Conservation (phyloP, 2,113 vertebrate species). For the Ranitomeya variabilis region DNA sequence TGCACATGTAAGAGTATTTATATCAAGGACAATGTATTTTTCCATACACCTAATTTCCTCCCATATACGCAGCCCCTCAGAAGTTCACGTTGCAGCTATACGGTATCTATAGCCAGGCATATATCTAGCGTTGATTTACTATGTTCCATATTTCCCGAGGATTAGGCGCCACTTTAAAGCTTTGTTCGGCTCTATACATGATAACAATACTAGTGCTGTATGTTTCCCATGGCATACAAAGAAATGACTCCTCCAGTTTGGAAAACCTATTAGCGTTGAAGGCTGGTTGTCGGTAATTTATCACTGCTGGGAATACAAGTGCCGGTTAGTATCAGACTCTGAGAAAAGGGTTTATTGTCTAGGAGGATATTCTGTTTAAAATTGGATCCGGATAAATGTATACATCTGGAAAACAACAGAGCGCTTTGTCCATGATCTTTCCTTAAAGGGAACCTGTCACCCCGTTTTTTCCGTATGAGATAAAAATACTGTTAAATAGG, state of each 20-base stretch:
- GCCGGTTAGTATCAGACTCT: conserved; percentile 15
- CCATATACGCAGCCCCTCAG: background rate
- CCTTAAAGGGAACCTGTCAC: too few relatives aligned
- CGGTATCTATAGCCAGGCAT: background rate
- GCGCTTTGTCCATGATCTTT: background rate
- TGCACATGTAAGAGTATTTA: too few relatives aligned
- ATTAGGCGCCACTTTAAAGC: conserved; percentile 40
- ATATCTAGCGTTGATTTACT: conserved; percentile 30
- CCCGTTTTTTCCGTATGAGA: too few relatives aligned
- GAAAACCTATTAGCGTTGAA: conserved; percentile 43
- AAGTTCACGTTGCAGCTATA: background rate
- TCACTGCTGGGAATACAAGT: conserved; percentile 32
- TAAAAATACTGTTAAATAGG: too few relatives aligned
- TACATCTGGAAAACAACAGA: conserved; percentile 40
- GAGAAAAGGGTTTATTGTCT: conserved; percentile 34
- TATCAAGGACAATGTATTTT: background rate
- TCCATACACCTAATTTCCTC: background rate
- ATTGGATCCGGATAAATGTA: conserved; percentile 37
- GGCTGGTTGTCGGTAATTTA: conserved; percentile 36
- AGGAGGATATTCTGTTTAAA: conserved; percentile 35
- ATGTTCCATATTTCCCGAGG: conserved; percentile 18
- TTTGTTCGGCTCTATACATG: conserved; percentile 24
- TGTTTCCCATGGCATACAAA: conserved; percentile 33
- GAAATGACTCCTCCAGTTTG: conserved; percentile 27
- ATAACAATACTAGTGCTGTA: conserved; percentile 41